These are phyloP conservation scores for Drosophila jambulina DNA, from an alignment of 1,140 invertebrate genomes.

Conservation along the genomic window DNA sequence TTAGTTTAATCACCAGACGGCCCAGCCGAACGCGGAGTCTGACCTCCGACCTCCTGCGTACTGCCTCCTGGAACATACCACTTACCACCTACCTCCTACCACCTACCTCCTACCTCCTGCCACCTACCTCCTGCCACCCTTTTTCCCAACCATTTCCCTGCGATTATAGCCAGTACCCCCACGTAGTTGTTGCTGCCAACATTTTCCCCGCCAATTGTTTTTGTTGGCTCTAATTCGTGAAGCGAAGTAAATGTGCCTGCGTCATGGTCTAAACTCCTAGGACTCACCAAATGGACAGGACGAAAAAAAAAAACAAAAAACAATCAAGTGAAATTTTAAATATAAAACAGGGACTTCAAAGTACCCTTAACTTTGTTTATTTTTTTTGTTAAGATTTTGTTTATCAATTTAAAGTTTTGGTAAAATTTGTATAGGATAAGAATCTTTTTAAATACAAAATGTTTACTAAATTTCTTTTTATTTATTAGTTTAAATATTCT, in stretches of 20 bases:
- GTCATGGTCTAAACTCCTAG: constrained; percentile 54
- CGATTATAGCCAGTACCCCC: constrained; percentile 19
- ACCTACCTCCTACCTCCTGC: not conserved
- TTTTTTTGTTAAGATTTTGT: not conserved
- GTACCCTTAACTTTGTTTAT: not conserved
- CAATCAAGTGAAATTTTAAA: constrained; percentile 8
- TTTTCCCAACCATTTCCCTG: constrained; percentile 18
- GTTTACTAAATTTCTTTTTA: no score
- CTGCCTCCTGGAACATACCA: not conserved
- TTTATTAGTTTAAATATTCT: not conserved
- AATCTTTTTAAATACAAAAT: no score
- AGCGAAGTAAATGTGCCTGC: constrained; percentile 58
- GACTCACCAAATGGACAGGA: constrained; percentile 20
- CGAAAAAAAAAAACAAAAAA: constrained; percentile 7
- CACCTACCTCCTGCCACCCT: constrained; percentile 1
- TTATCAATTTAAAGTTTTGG: not conserved
- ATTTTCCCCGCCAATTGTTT: constrained; percentile 48
- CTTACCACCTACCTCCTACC: constrained; percentile 29
- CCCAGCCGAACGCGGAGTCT: constrained; percentile 52
- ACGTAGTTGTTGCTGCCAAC: constrained; percentile 21
- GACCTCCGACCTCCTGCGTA: constrained; percentile 23
- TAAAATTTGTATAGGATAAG: no score
- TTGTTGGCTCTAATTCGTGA: constrained; percentile 60
- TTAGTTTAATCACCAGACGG: constrained; percentile 74
- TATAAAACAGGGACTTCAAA: not conserved